phyloP scores from a whole-genome alignment of 1,140 invertebrate species.

The Eumaeus atala region DNA sequence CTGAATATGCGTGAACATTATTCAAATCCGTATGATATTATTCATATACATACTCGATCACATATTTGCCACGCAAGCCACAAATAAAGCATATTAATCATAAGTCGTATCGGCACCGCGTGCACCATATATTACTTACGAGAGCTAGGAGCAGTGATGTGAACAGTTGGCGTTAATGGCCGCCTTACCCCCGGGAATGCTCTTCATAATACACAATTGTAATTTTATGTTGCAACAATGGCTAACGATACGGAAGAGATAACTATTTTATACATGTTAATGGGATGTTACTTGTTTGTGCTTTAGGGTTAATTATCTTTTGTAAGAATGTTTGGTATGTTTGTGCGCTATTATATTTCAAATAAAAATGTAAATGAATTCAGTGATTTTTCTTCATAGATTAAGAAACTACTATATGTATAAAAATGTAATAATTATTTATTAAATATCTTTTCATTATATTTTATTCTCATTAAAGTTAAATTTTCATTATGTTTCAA shows the following conservation, averaged over 20 bases:
- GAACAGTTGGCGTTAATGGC: slow-evolving; percentile 51
- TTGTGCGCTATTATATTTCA: no score
- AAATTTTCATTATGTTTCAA: no score
- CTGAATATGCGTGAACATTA: no score
- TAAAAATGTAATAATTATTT: no score
- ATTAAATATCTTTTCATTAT: no score
- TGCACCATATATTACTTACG: slow-evolving; percentile 37
- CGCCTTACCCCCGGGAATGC: slow-evolving; percentile 36
- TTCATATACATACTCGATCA: no score
- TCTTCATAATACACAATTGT: slow-evolving; percentile 40
- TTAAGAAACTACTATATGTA: no score
- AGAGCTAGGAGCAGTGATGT: slow-evolving; percentile 33
- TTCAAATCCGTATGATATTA: no score
- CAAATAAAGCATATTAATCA: slow-evolving; percentile 35
- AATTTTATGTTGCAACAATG: slow-evolving; percentile 44
- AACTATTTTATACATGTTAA: slow-evolving; percentile 23
- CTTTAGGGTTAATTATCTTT: not conserved
- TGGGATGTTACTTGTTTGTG: slow-evolving; percentile 4
- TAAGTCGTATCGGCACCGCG: slow-evolving; percentile 32
- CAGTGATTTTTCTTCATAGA: no score
- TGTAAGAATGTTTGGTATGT: no score
- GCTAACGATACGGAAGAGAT: slow-evolving; percentile 34
- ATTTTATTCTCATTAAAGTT: no score
- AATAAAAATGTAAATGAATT: no score
- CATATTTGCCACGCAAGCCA: slow-evolving; percentile 10